A percentile compares a stretch with the other conserved stretches of the same genome.
Conservation (phyloP, 2,797 vertebrate species). For the Rhinella marina region DNA sequence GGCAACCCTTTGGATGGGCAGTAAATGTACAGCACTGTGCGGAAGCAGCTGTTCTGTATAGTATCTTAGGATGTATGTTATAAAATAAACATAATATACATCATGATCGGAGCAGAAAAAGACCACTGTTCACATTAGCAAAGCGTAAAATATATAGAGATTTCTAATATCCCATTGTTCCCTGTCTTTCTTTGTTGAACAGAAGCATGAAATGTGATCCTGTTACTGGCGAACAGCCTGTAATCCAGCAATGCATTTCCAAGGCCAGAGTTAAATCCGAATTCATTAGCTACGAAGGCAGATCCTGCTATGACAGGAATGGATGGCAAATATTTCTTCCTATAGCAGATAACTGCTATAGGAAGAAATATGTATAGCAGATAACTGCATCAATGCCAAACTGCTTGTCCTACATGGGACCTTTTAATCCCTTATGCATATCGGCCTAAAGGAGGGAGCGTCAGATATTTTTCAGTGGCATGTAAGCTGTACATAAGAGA, state of each 20-base stretch:
- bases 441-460: not conserved
- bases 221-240: constrained; percentile 43
- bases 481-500: not conserved
- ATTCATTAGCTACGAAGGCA: constrained; percentile 47
- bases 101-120: not conserved
- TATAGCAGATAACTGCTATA: constrained; percentile 40
- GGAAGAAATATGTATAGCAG: too few species aligned
- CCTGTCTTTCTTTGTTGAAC: constrained; percentile 6
- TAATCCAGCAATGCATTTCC: constrained; percentile 53
- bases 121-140: not conserved
- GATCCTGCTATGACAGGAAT: constrained; percentile 47
- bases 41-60: not conserved
- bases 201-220: constrained; percentile 50
- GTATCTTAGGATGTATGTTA: not conserved
- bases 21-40: too few species aligned
- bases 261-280: constrained; percentile 56
- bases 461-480: not conserved
- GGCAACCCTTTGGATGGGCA: not conserved
- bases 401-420: constrained; percentile 7
- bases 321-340: constrained; percentile 53
- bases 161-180: constrained; percentile 34
- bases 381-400: constrained; percentile 29
- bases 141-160: not conserved
- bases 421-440: constrained; percentile 31
- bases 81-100: not conserved